These are phyloP conservation scores for Lepus europaeus DNA, from an alignment of 2,113 vertebrate genomes.

Conservation along the genomic window DNA sequence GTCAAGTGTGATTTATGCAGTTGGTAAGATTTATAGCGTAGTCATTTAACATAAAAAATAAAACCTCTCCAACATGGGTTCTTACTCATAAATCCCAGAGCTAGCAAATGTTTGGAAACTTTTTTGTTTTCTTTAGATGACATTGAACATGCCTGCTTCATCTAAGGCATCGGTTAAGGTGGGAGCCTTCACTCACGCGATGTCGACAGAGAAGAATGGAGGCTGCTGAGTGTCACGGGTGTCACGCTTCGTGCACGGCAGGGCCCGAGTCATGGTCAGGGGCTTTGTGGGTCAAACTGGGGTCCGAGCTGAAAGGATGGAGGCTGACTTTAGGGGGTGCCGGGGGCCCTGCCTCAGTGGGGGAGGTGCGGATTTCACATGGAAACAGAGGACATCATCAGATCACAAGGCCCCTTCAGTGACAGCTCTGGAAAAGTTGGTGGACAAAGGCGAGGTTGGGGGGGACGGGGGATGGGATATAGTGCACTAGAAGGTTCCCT, in stretches of 20 bases:
- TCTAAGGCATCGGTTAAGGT: background rate
- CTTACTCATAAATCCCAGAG: slow-evolving; percentile 75
- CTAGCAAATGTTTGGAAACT: slow-evolving; percentile 64
- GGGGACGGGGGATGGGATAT: too few species aligned
- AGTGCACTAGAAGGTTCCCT: background rate
- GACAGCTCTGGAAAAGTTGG: background rate
- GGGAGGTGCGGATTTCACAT: background rate
- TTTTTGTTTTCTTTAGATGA: slow-evolving; percentile 65
- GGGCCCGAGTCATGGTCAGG: fast-evolving
- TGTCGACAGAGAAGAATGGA: fast-evolving
- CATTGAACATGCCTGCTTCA: background rate
- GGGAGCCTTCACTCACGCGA: background rate
- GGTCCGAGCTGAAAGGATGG: background rate
- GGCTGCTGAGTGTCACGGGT: background rate
- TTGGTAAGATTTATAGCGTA: slow-evolving; percentile 71
- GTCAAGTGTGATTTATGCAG: slow-evolving; percentile 76
- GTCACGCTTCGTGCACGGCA: too few species aligned
- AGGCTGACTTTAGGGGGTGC: background rate
- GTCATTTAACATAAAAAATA: slow-evolving; percentile 75
- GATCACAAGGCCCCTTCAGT: background rate
- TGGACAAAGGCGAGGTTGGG: fast-evolving
- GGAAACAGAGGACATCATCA: background rate
- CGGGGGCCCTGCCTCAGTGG: background rate
- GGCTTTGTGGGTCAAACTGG: background rate
- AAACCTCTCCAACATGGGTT: slow-evolving; percentile 72